Evolutionary conservation across 2,113 vertebrate species (phyloP), one percentile per base, ranked within the genome.

Genomic region (Xenotilapia caudafasciata): DNA sequence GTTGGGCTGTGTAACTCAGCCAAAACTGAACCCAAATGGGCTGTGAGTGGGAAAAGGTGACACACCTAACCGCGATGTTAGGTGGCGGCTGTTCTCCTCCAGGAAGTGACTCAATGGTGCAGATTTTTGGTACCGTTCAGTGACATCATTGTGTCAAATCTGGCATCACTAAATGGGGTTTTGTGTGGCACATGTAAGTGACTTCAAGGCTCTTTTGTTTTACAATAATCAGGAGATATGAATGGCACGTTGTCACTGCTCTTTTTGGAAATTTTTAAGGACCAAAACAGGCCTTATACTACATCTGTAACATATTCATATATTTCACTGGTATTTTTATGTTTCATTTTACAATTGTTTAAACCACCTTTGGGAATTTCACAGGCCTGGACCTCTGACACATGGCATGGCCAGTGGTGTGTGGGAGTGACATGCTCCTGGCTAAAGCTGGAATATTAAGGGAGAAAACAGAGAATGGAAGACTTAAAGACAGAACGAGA

Each of bases 61-160:
- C 91, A 23, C 88, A 82, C 83, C 81, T 88, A 49, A 80, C 80
- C 35, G 4, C 84, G 90, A 85, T 88, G 56, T 88, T 87, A 91
- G 90, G 89, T 86, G 94, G 84, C 73, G 92, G 82, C 88, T 49
- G 31, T 88, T 9, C 6, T 68, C 84, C 70, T 31, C 47, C 62
- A 82, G 92, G 93, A 94, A 89, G 90, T 92, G 92, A 94, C 83
- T 93, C 83, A 91, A 11, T 38, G 40, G 23, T 28, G 70, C 83
- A 83, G 90, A 90, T 55, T 26, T 47, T 58, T 79, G 80, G 79
- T 75, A 83, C 86, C 17, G 4, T 82, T 58, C 7, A 2, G 77
- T 92, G 85, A 94, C 87, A 84, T 95, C 92, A 92, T 54, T 2
- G 4, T 40, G 53, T 55, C 79, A 49, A 70, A 40, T 10, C 33